A percentile compares a stretch with the other conserved stretches of the same genome.
Evolutionary conservation across 2,797 vertebrate genomes (phyloP).

Genomic region (Poeciliopsis gracilis): DNA sequence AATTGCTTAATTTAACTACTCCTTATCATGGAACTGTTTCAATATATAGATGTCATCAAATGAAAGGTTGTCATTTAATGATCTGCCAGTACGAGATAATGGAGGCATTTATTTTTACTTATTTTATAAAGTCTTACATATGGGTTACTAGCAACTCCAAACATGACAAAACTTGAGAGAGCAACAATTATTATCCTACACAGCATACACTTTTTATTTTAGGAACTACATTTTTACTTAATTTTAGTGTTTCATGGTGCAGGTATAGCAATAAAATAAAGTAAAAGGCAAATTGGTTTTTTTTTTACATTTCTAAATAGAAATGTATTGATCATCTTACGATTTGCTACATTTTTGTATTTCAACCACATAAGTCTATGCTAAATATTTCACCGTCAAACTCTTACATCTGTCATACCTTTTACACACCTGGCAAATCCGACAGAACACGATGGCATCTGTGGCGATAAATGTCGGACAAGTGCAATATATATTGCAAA

Average conservation of each 20-base stretch:
- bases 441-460: not conserved
- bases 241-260: not conserved
- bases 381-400: not conserved
- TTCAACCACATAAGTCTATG: not conserved
- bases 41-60: not conserved
- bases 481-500: not conserved
- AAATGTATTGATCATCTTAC: not conserved
- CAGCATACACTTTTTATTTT: not conserved
- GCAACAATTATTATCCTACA: not conserved
- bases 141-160: not conserved
- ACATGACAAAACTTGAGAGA: not conserved
- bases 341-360: not conserved
- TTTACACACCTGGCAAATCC: not conserved
- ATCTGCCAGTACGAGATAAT: not conserved
- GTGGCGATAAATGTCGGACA: not conserved
- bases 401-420: not conserved
- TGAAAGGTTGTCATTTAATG: not conserved
- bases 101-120: not conserved
- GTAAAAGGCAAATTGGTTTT: not conserved
- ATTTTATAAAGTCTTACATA: no score
- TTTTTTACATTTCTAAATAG: not conserved
- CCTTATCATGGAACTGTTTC: not conserved
- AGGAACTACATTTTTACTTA: not conserved
- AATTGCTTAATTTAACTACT: not conserved
- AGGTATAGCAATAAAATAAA: not conserved